Percentiles rank a stretch among this genome's conserved stretches.
These are phyloP conservation scores for Leptoteleia sp. DNA, from an alignment of 1,140 invertebrate species.

Conservation along the genomic window DNA sequence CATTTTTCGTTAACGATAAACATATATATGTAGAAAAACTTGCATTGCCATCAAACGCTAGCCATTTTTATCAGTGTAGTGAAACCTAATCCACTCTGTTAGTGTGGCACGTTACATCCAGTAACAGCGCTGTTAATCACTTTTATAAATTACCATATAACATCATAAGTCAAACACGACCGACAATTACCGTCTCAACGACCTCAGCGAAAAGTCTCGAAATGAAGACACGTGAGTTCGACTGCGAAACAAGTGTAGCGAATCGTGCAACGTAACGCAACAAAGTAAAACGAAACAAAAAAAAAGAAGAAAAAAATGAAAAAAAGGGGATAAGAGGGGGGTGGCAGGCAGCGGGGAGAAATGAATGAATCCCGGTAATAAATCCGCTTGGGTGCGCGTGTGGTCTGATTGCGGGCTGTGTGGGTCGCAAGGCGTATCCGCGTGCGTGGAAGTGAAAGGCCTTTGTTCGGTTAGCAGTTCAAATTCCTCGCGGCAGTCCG, in stretches of 20 bases:
- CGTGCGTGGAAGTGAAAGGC: slow-evolving; percentile 70
- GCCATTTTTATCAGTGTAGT: no score
- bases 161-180: slow-evolving; percentile 16
- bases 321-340: not conserved
- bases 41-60: no score
- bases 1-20: no score
- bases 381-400: slow-evolving; percentile 53
- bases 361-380: slow-evolving; percentile 57
- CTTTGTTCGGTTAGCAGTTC: slow-evolving; percentile 70
- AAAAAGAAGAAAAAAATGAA: not conserved
- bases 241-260: slow-evolving; percentile 22
- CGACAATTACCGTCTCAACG: slow-evolving; percentile 1
- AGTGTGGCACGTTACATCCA: no score
- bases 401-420: slow-evolving; percentile 60
- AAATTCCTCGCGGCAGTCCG: slow-evolving; percentile 57
- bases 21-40: no score
- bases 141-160: slow-evolving; percentile 35
- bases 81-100: no score
- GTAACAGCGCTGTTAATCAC: slow-evolving; percentile 37
- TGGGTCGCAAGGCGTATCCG: slow-evolving; percentile 66
- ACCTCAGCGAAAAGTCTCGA: slow-evolving; percentile 19
- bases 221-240: slow-evolving; percentile 11
- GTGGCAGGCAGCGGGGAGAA: not conserved
- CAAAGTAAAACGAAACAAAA: not conserved
- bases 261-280: not conserved